Conservation (phyloP, 2,888 invertebrate genomes). For the Cremastinae sp. region DNA sequence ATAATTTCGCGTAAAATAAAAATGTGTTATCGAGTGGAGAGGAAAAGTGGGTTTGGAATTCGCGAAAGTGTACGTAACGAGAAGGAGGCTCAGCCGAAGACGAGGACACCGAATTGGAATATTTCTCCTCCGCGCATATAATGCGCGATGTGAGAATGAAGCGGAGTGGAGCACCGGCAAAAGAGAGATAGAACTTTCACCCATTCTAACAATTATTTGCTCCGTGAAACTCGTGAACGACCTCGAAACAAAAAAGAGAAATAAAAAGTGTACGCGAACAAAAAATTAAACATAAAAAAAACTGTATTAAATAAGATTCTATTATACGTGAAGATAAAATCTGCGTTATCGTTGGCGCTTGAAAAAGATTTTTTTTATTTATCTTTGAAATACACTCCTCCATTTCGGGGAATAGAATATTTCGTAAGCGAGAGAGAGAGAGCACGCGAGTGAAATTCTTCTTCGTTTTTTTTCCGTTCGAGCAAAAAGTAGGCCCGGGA, state of each 20-base stretch:
- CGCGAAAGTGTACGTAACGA: slow-evolving; percentile 45
- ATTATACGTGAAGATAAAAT: background rate
- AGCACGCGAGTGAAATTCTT: slow-evolving; percentile 14
- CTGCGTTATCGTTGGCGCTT: slow-evolving; percentile 16
- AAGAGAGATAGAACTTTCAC: slow-evolving; percentile 55
- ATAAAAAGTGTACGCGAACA: slow-evolving; percentile 18
- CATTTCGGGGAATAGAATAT: slow-evolving; percentile 17
- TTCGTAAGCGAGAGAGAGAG: slow-evolving; percentile 12
- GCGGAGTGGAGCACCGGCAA: slow-evolving; percentile 48
- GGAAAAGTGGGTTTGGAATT: slow-evolving; percentile 37
- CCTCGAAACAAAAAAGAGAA: slow-evolving; percentile 45
- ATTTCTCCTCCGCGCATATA: no score
- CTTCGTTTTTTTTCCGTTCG: no score
- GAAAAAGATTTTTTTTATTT: slow-evolving; percentile 21
- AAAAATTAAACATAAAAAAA: background rate
- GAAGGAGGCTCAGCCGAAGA: slow-evolving; percentile 32
- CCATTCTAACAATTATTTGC: slow-evolving; percentile 52
- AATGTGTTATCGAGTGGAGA: slow-evolving; percentile 7
- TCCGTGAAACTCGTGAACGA: slow-evolving; percentile 45
- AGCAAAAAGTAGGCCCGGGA: slow-evolving; percentile 29
- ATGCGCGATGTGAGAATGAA: slow-evolving; percentile 29
- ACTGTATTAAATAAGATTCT: slow-evolving; percentile 9
- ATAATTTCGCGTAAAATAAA: background rate
- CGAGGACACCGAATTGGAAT: slow-evolving; percentile 39
- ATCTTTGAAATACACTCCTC: slow-evolving; percentile 13